Conservation (phyloP, 2,888 invertebrate species). For the Tipula vernalis region DNA sequence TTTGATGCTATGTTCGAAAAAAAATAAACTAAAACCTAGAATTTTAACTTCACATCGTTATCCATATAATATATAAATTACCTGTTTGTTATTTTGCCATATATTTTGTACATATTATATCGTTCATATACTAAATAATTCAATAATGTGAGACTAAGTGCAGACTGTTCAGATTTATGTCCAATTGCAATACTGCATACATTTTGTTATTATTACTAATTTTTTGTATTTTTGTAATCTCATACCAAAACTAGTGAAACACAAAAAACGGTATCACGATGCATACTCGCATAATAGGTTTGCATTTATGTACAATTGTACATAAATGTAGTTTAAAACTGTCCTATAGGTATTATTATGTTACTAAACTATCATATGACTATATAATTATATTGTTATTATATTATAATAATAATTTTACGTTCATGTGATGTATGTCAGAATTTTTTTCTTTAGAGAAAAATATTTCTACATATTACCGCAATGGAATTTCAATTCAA, state of each 20-base stretch:
- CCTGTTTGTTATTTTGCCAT: background rate
- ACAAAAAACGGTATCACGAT: background rate
- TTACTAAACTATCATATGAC: background rate
- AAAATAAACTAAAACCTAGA: background rate
- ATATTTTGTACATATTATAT: background rate
- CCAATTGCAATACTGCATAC: background rate
- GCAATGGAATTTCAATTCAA: background rate
- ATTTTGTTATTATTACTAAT: background rate
- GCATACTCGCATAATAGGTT: background rate
- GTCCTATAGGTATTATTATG: background rate
- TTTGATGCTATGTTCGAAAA: background rate
- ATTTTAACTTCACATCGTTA: background rate
- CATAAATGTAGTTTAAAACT: background rate
- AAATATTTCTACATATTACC: background rate
- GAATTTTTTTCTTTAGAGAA: background rate
- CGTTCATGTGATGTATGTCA: background rate
- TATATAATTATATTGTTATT: background rate
- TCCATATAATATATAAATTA: background rate
- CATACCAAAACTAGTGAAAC: background rate
- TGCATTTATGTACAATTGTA: background rate
- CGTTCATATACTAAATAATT: background rate
- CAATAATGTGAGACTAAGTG: background rate
- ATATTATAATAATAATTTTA: background rate
- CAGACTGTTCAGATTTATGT: background rate
- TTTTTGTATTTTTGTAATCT: background rate